Base-by-base conservation (phyloP, 1,140 invertebrate species). In the Halictus rubicundus region DNA sequence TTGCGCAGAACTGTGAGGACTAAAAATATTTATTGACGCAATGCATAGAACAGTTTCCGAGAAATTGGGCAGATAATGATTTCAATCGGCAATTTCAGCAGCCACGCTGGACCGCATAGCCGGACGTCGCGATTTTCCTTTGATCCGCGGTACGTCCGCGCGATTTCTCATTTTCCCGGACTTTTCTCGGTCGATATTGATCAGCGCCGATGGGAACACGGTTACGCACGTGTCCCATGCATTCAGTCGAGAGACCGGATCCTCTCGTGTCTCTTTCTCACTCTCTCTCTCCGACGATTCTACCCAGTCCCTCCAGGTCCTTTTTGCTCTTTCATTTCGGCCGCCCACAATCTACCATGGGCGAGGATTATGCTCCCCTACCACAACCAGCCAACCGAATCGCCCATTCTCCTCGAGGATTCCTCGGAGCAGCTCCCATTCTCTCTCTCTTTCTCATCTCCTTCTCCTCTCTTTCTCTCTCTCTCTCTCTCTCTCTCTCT, bases 331-430 rank as follows among this genome's bases (percentile, higher is more conserved):
- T 89, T 91, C 84, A 90, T 91, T 91, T 89, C 82, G 87, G 87
- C 89, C 90, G 89, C 86, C 87, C 88, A 89, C 90, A 92, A 91
- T 91, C 89, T 90, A 81, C 88, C 86, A 89, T 90, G 90, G 90
- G 89, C 91, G 90, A 91, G 89, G 89, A 92, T 92, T 92, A 91
- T 87, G 78, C 84, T 80, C 79, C 84, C 84, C 86, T 86, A 83
- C 72, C 16, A 61, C 59, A 42, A 63, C 59, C 32, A 87, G 76
- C 70, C 81, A 81, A 81, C 81, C 59, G 68, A 86, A 86, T 87
- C 75, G 84, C 65, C 85, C 78, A 75, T 82, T 85, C 78, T 88
- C 82, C 77, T 84, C 68, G 71, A 80, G 77, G 82, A 86, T 81
- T 86, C 86, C 78, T 81, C 82, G 63, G 78, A 78, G 63, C 79